Base-by-base conservation (phyloP, 1,140 invertebrate genomes). In the Heliconius hermathena region DNA sequence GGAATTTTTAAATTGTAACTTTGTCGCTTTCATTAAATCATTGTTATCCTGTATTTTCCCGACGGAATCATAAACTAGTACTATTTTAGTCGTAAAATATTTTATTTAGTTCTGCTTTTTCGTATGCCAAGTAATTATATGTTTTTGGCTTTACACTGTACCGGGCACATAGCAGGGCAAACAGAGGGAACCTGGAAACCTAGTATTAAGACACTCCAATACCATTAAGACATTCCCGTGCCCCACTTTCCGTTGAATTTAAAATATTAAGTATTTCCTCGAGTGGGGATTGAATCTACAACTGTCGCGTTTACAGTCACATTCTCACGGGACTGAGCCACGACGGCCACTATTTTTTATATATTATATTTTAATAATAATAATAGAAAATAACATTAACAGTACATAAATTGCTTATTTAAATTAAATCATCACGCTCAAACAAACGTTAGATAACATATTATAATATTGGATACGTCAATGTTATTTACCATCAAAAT, bases 11-110 rank as follows among this genome's bases (percentile, higher is more conserved):
- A 84, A 84, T 84, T 86, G 85, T 80, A 87, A 87, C 85, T 88
- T 88, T 85, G 78, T 82, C 80, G 81, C 81, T 76, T 85, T 87
- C 85, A 87, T 88, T 88, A 87, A 88, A 87, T 88, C 87, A 85
- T 85, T 84, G 84, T 88, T 88, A 86, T 87, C 83, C 82, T 78
- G 74, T 75, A 49, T 73, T 77, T 71, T 36, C 46, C 66, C 54
- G 46, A 54, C 41, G 16, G n/a, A 5, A 46, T 38, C 36, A 78
- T 74, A 36, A 57, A 76, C 57, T 79, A 66, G 29, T 49, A 57
- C 74, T 79, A 60, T 74, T 74, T 74, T 57, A 33, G 74, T 66
- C 18, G 26, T 46, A 41, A 76, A 76, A 76, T 66, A 26, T 76
- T 60, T 57, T 57, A 57, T 57, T 22, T 8, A 8, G n/a, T 57